phyloP scores from a whole-genome alignment of 1,140 invertebrate species.

The Chionoecetes opilio region DNA sequence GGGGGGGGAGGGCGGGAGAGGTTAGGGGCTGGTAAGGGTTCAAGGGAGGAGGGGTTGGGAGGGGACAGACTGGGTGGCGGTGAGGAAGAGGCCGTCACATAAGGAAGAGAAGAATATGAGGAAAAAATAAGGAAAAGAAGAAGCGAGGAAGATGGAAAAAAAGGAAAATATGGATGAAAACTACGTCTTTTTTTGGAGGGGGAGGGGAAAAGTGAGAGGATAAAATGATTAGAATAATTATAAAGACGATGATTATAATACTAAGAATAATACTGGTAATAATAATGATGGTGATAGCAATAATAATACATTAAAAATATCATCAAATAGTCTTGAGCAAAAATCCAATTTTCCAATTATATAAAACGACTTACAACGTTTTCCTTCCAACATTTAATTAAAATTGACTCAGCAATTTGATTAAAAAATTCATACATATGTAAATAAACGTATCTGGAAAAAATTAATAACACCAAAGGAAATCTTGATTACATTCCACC shows the following conservation, averaged over 20 bases:
- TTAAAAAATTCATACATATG: not conserved
- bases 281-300: not conserved
- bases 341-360: not conserved
- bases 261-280: not conserved
- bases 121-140: not conserved
- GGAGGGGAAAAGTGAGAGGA: no score
- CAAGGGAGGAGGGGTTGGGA: no score
- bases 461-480: not conserved
- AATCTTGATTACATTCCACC: not conserved
- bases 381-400: no score
- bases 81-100: not conserved
- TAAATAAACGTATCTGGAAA: not conserved
- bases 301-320: not conserved
- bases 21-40: no score
- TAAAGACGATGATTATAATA: not conserved
- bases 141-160: not conserved
- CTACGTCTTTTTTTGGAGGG: no score
- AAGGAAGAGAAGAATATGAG: not conserved
- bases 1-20: no score
- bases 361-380: no score
- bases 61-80: no score
- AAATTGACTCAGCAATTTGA: no score
- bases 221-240: no score
- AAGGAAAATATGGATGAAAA: no score
- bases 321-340: not conserved